Conservation (phyloP, 2,113 vertebrate genomes). For the Beaufortia kweichowensis region DNA sequence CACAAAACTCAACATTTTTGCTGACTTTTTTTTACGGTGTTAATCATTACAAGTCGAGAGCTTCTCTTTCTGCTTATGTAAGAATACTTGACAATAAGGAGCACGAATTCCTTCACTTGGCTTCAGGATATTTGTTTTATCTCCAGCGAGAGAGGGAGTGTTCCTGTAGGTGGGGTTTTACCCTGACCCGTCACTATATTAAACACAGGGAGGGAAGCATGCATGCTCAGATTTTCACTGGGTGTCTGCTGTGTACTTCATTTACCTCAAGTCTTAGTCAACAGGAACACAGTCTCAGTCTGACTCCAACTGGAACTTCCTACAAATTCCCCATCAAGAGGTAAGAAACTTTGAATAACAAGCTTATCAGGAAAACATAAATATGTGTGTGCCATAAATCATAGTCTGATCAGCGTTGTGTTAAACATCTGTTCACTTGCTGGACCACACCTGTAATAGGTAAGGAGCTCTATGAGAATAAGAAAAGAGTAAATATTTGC, state of each 20-base stretch:
- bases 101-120: background rate
- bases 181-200: background rate
- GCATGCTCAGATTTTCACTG: background rate
- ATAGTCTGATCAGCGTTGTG: constrained; percentile 4
- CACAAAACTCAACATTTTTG: background rate
- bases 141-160: constrained; percentile 5
- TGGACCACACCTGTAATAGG: background rate
- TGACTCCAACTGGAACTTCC: background rate
- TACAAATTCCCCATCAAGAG: background rate
- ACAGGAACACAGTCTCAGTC: background rate
- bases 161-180: constrained; percentile 23
- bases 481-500: constrained; percentile 8
- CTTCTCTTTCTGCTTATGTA: background rate
- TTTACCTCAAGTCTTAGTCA: background rate
- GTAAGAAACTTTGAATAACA: background rate
- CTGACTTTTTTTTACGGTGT: background rate
- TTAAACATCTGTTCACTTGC: background rate
- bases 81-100: background rate
- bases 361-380: background rate
- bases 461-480: background rate
- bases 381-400: background rate
- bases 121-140: background rate
- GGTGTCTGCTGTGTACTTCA: background rate
- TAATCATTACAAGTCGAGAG: background rate
- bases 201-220: constrained; percentile 5